Evolutionary conservation across 2,888 invertebrate species (phyloP).

Genomic region (Caenorhabditis sp.): DNA sequence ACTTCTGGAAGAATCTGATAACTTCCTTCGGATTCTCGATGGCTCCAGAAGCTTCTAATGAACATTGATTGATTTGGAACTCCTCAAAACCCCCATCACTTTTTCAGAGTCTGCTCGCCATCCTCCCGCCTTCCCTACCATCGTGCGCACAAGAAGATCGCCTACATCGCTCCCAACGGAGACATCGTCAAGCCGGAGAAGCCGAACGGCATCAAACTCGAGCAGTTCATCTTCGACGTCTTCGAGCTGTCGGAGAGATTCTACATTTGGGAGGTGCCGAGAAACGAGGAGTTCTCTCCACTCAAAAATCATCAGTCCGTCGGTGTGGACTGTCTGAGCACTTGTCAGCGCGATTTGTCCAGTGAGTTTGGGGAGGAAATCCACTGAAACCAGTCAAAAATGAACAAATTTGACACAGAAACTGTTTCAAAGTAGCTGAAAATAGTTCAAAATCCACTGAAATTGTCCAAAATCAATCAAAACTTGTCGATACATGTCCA

Average conservation of each 20-base stretch:
- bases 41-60: no score
- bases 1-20: no score
- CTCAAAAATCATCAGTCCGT: conserved; percentile 94
- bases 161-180: conserved; percentile 87
- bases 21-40: no score
- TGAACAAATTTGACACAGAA: not conserved
- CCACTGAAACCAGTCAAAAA: no score
- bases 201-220: conserved; percentile 97
- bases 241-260: conserved; percentile 95
- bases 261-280: conserved; percentile 92
- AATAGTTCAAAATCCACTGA: no score
- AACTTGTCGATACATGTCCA: not conserved
- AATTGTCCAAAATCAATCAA: not conserved
- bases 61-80: not conserved
- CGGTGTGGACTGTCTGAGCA: conserved; percentile 89
- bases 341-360: conserved; percentile 84
- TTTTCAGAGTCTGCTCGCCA: conserved; percentile 84
- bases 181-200: conserved; percentile 88
- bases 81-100: not conserved
- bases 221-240: conserved; percentile 99
- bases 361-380: conserved; percentile 39
- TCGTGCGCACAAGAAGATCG: conserved; percentile 97
- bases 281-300: conserved; percentile 96
- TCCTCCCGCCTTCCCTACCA: conserved; percentile 91
- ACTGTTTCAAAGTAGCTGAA: no score